Conservation (phyloP, 2,888 invertebrate genomes). For the Chirona hameri region DNA sequence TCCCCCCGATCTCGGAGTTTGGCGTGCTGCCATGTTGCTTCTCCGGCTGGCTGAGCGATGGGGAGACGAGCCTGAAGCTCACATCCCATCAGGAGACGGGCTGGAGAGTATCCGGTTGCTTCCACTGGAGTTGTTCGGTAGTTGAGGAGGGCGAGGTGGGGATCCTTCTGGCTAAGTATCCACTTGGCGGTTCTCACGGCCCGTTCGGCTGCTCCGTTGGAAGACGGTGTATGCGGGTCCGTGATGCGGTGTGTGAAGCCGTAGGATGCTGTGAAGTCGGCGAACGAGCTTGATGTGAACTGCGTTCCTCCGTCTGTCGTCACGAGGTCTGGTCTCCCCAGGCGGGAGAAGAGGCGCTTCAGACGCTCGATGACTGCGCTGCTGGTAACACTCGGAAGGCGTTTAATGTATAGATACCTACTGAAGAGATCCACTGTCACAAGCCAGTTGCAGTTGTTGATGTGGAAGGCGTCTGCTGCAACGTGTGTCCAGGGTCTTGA, state of each 20-base stretch:
- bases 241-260: neutral
- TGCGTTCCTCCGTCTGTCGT: no score
- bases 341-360: slow-evolving; percentile 56
- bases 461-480: slow-evolving; percentile 78
- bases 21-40: neutral
- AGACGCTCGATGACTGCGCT: slow-evolving; percentile 84
- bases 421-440: slow-evolving; percentile 94
- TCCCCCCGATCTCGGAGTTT: neutral
- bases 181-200: neutral
- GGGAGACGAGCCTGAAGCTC: neutral
- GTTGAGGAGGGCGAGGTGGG: neutral
- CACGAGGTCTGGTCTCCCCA: no score
- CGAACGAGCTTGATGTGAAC: no score
- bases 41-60: neutral
- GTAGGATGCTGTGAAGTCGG: neutral
- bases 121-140: neutral
- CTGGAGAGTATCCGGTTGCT: neutral
- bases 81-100: neutral
- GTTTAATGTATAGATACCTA: slow-evolving; percentile 88
- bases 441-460: slow-evolving; percentile 88
- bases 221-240: neutral
- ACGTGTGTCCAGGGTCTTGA: slow-evolving; percentile 75
- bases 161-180: neutral
- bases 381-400: slow-evolving; percentile 76
- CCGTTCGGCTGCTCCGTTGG: neutral